Percentiles rank a stretch among this genome's conserved stretches.
These are phyloP conservation scores for Papilio protenor DNA, from an alignment of 2,888 invertebrate genomes.

Conservation along the genomic window DNA sequence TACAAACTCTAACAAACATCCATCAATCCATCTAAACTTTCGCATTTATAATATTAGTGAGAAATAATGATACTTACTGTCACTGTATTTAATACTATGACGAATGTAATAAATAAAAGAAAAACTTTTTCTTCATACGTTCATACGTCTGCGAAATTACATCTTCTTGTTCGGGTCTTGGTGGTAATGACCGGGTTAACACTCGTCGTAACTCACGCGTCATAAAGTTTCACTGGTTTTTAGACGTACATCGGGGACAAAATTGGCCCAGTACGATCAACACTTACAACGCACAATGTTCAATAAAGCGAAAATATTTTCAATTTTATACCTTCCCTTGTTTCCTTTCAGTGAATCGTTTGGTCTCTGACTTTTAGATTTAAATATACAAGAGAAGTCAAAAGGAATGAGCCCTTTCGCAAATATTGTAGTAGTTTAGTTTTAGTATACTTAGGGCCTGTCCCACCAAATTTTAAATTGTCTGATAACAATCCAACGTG, in stretches of 20 bases:
- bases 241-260: slow-evolving; percentile 33
- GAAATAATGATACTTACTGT: neutral
- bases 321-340: slow-evolving; percentile 1
- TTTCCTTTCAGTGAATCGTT: neutral
- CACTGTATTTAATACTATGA: neutral
- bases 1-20: no score
- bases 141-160: slow-evolving; percentile 56
- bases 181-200: slow-evolving; percentile 57
- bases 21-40: no score
- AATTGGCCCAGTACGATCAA: slow-evolving; percentile 43
- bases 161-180: slow-evolving; percentile 58
- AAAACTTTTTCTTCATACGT: slow-evolving; percentile 51
- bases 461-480: no score
- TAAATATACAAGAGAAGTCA: neutral
- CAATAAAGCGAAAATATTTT: slow-evolving; percentile 29
- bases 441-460: no score
- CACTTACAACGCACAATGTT: slow-evolving; percentile 33
- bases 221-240: slow-evolving; percentile 55
- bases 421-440: no score
- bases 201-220: slow-evolving; percentile 55
- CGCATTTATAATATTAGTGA: no score
- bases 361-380: neutral
- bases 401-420: neutral
- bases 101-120: slow-evolving; percentile 38
- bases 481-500: no score